Evolutionary conservation across 2,888 invertebrate genomes (phyloP), one percentile per base, ranked within the genome.

Genomic region (Fragum fragum): DNA sequence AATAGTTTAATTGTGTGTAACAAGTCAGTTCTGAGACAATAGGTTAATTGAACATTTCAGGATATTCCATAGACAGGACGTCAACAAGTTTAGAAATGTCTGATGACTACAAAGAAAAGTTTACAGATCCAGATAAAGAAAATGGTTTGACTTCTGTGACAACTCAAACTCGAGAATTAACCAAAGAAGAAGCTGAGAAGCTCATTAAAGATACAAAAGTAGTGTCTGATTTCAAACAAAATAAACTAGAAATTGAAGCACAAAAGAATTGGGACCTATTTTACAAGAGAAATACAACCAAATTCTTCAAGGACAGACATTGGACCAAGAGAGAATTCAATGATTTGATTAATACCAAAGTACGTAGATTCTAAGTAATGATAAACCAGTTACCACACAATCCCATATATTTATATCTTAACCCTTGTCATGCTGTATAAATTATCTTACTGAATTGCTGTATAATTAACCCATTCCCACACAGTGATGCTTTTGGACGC

Each of bases 291-390:
- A 99, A 99, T 93, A 97, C 97, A 90, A 97, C 97, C 0, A 96
- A 97, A 90, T 99, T 99, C 94, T 99, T 99, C 93, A 97, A 97
- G 94, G 98, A 99, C 95, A 96, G 99, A 21, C 98, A 98, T 93
- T 99, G 99, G 99, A 99, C 98, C 0, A 97, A 97, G 81, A 96
- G 98, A 92, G 99, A 99, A 95, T 99, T 99, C 95, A 95, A 96
- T 89, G 98, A 98, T 93, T 95, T 99, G 47, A 61, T 78, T 11
- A 78, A 82, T n/a, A 61, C 16, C 29, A 52, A 83, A 74, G 83
- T 83, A 26, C 57, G 68, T 55, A 53, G 2, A n/a, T n/a, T n/a
- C n/a, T n/a, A n/a, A n/a, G n/a, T n/a, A n/a, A n/a, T n/a, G n/a
- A n/a, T n/a, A n/a, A n/a, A n/a, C n/a, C n/a, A n/a, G n/a, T n/a